Evolutionary conservation across 2,888 invertebrate genomes (phyloP), one percentile per base, ranked within the genome.

Genomic region (Morinoia aosen): DNA sequence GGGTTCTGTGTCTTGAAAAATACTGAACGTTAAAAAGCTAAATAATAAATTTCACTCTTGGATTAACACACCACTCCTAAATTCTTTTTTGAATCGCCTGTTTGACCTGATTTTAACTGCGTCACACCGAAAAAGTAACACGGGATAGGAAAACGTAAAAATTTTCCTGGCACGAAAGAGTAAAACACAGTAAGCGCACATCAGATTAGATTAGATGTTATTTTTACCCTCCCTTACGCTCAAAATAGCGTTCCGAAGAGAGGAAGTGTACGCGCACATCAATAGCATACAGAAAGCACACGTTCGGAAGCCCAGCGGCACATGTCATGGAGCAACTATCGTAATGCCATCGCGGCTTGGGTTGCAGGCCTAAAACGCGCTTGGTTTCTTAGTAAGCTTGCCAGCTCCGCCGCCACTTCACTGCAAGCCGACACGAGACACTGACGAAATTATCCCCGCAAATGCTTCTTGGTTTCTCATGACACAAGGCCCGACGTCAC

Each of bases 361-460:
- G 90, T 93, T 93, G n/a, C 93, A 25, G 56, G 33, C 11, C n/a
- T 48, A 93, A 93, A 25, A 93, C 57, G 12, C n/a, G 57, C 25
- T 48, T 48, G 48, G 48, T 48, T 56, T 56, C 93, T 93, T 93
- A 33, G 57, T 93, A 93, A n/a, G 91, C 91, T 56, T 14, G 56
- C n/a, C 91, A 91, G 91, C 40, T 39, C 58, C n/a, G 5, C 33
- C 16, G 39, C 33, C 58, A 56, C 93, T 93, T 93, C 93, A 57
- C 93, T 33, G 33, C 93, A 93, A 57, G 57, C 56, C 56, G 93
- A 93, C 93, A 93, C 93, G 11, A 93, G 93, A 93, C 93, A 93
- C 93, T 91, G 91, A 93, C 93, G 93, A 93, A 93, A 93, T 93
- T 93, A 93, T 57, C 93, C 33, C 93, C 56, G 33, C 56, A 93